A percentile compares a stretch with the other conserved stretches of the same genome.
Conservation (phyloP, 64 coral and sea anemone genomes). For the Exaiptasia diaphana region DNA sequence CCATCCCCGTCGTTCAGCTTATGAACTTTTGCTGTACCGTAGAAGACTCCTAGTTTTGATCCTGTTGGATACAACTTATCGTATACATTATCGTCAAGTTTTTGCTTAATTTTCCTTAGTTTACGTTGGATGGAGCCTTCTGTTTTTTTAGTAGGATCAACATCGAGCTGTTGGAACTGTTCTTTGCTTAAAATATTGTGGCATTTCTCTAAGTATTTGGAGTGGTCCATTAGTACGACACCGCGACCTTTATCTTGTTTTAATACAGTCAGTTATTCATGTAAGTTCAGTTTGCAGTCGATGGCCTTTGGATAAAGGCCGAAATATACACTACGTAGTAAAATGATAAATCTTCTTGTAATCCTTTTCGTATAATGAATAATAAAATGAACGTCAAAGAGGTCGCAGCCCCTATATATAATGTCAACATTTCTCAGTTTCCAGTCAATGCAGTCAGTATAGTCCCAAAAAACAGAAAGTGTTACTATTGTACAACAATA, state of each 20-base stretch:
- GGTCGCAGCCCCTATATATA: too few relatives aligned
- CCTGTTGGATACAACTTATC: slow-evolving; percentile 12
- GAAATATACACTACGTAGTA: too few relatives aligned
- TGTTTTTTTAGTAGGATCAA: neutral
- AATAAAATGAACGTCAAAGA: too few relatives aligned
- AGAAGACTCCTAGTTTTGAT: slow-evolving; percentile 20
- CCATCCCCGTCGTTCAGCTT: slow-evolving; percentile 15
- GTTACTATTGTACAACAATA: too few relatives aligned
- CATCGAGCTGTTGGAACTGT: neutral
- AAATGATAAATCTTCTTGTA: too few relatives aligned
- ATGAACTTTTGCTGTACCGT: slow-evolving; percentile 14
- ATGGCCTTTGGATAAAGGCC: too few relatives aligned
- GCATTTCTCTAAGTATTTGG: slow-evolving; percentile 25
- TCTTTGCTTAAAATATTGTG: slow-evolving; percentile 7
- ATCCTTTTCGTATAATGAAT: too few relatives aligned
- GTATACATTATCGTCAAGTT: slow-evolving; percentile 27
- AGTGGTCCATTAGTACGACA: neutral
- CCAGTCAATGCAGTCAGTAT: too few relatives aligned
- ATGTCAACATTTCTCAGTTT: too few relatives aligned
- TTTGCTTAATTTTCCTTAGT: neutral
- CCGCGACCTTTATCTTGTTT: slow-evolving; percentile 46
- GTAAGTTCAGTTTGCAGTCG: too few relatives aligned
- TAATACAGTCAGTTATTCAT: neutral
- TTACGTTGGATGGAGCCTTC: neutral
- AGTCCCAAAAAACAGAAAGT: too few relatives aligned